Percentiles rank a stretch among this genome's conserved stretches.
These are phyloP conservation scores for Zaprionus inermis DNA, from an alignment of 1,140 invertebrate species.

Conservation along the genomic window DNA sequence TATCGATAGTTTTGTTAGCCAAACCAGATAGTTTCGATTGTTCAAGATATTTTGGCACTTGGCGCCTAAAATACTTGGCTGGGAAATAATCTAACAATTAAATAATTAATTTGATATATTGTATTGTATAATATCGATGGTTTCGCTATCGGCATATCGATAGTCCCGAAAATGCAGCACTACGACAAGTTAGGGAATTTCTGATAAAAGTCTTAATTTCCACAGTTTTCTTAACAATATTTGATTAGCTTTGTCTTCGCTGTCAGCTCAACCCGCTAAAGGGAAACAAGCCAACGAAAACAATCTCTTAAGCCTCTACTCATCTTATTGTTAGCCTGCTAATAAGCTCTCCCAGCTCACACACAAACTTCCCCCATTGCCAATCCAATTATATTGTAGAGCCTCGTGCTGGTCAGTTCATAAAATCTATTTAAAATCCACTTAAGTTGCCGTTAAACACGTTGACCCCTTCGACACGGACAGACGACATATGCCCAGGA, in stretches of 20 bases:
- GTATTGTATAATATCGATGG: no score
- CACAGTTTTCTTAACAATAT: no score
- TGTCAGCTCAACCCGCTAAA: not conserved
- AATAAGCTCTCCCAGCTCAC: not conserved
- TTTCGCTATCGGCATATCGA: no score
- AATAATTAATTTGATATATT: no score
- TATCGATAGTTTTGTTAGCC: no score
- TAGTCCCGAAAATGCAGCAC: no score
- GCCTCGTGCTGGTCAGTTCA: slow-evolving; percentile 29
- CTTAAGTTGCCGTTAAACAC: slow-evolving; percentile 62
- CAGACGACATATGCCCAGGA: slow-evolving; percentile 1
- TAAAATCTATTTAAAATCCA: slow-evolving; percentile 50
- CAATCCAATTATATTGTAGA: slow-evolving; percentile 39
- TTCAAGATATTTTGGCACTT: no score
- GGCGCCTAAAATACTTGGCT: no score
- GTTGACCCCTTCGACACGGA: slow-evolving; percentile 50
- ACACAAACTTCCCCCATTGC: slow-evolving; percentile 1
- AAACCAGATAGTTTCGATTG: no score
- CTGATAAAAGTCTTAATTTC: no score
- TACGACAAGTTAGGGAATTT: no score
- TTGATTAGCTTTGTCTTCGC: not conserved
- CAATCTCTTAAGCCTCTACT: not conserved
- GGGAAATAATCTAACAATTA: no score
- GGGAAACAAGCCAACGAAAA: not conserved
- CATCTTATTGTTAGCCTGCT: not conserved